Conservation (phyloP, 2,888 invertebrate genomes). For the Asteroscopus sphinx region DNA sequence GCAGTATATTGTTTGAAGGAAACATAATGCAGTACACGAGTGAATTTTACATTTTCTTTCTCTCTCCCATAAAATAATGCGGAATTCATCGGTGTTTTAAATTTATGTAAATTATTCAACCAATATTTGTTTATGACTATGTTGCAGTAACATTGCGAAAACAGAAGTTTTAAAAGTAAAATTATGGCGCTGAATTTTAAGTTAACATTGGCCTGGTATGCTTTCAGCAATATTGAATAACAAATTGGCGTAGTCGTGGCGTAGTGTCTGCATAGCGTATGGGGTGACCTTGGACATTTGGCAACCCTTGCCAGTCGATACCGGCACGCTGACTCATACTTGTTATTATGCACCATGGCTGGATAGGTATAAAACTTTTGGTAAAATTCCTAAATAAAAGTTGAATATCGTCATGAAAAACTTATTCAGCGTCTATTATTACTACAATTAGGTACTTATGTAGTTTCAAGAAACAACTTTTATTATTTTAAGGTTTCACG, state of each 20-base stretch:
- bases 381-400: background rate
- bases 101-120: conserved; percentile 7
- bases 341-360: conserved; percentile 11
- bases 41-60: conserved; percentile 2
- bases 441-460: too few relatives aligned
- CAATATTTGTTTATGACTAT: background rate
- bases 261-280: conserved; percentile 63
- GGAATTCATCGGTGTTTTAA: conserved; percentile 3
- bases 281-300: conserved; percentile 71
- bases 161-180: conserved; percentile 1
- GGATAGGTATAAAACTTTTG: background rate
- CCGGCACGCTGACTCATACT: conserved; percentile 65
- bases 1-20: conserved; percentile 1
- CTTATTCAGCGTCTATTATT: too few relatives aligned
- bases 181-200: background rate
- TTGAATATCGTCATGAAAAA: too few relatives aligned
- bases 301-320: conserved; percentile 64
- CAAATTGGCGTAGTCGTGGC: conserved; percentile 46
- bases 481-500: too few relatives aligned
- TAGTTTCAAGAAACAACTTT: too few relatives aligned
- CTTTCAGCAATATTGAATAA: conserved; percentile 28
- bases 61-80: background rate
- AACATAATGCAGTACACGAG: conserved; percentile 1
- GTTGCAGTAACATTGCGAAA: conserved; percentile 12
- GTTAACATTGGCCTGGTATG: conserved; percentile 23